Conservation (phyloP, 2,113 vertebrate genomes). For the Marmota monax region DNA sequence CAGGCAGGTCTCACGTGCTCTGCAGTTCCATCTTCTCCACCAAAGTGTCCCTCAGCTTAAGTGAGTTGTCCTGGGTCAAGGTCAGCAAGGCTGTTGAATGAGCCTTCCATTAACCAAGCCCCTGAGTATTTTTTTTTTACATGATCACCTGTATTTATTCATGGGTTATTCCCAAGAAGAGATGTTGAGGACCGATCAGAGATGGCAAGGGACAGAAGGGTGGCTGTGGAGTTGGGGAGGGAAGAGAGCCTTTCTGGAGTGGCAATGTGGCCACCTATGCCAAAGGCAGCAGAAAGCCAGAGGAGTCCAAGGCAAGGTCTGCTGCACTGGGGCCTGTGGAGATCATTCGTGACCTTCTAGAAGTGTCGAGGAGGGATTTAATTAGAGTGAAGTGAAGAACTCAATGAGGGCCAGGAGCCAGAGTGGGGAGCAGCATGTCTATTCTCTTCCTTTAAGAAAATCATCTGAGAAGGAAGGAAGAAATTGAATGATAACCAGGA, state of each 20-base stretch:
- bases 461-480: background rate
- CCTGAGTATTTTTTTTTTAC: background rate
- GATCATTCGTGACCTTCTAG: background rate
- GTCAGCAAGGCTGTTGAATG: background rate
- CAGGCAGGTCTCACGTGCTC: background rate
- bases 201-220: background rate
- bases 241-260: background rate
- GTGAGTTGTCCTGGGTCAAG: background rate
- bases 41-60: background rate
- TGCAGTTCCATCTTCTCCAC: background rate
- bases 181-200: background rate
- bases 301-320: background rate
- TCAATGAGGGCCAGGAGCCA: background rate
- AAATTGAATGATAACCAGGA: background rate
- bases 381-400: background rate
- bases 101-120: background rate
- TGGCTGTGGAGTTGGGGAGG: background rate
- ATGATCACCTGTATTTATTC: background rate
- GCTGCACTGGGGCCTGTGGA: background rate
- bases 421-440: fast-evolving
- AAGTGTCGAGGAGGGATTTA: background rate
- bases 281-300: background rate
- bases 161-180: background rate
- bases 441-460: background rate
- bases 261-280: background rate